Evolutionary conservation across 2,797 vertebrate species (phyloP), one percentile per base, ranked within the genome.

Genomic region (Todus mexicanus): DNA sequence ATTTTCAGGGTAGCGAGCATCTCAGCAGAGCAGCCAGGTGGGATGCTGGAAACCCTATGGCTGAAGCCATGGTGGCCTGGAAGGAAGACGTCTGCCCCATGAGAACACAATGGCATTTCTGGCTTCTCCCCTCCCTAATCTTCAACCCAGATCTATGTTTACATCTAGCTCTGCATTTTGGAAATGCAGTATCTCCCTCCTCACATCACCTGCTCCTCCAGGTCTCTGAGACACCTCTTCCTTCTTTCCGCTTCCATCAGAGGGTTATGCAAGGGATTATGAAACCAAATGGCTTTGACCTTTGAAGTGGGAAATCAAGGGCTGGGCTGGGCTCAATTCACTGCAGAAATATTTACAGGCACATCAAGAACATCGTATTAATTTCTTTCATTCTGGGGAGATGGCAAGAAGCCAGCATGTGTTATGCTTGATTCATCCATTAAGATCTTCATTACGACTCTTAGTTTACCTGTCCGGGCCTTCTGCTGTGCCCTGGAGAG

Each of bases 341-440:
- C 43, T 43, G 71, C 78, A 57, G 68, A 92, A 91, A 75, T 93
- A 91, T 91, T 84, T 64, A 76, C 6, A 16, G 86, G 74, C 64
- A 77, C 73, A 60, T 68, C 42, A 68, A 51, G 77, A 76, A 83
- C 31, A 29, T n/a, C 50, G 25, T 40, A 35, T 10, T 56, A 25
- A 59, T 63, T 87, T 86, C 27, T 82, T 72, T 87, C 47, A 65
- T 76, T 82, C 65, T 21, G 10, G 25, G 57, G 21, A 66, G 71
- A 65, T 27, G 76, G 80, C 57, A 72, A 60, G 45, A 47, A 91
- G 70, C 85, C 89, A 86, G 77, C 18, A 10, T 2, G 0, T 25
- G 35, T 23, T 68, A 43, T 4, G 18, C 48, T 74, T 8, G 2
- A 65, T 75, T 85, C 74, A n/a, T 57, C 38, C 68, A 65, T 23